Evolutionary conservation across 2,113 vertebrate genomes (phyloP).

Genomic region (Gallinago undulata): DNA sequence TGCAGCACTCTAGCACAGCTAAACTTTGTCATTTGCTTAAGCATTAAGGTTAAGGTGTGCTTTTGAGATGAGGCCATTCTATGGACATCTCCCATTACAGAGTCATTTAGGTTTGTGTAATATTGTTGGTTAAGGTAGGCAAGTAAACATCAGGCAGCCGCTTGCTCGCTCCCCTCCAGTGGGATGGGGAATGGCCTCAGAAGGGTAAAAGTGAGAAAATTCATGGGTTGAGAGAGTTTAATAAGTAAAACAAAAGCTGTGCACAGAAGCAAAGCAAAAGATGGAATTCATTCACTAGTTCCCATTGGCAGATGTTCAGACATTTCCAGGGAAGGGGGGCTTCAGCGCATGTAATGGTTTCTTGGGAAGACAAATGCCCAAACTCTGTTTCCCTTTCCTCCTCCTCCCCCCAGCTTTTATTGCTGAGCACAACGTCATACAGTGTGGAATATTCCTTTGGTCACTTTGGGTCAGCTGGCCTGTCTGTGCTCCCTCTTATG

Average conservation of each 20-base stretch:
- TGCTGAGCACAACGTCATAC: not conserved
- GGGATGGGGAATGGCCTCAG: not conserved
- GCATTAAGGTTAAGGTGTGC: not conserved
- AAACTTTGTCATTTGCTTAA: not conserved
- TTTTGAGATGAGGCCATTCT: not conserved
- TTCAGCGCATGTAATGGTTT: not conserved
- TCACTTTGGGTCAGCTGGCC: not conserved
- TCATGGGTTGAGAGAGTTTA: not conserved
- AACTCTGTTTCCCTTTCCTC: not conserved
- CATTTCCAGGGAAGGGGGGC: not conserved
- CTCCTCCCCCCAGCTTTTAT: not conserved
- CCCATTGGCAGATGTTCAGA: not conserved
- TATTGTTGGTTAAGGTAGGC: not conserved
- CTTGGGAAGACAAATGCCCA: not conserved
- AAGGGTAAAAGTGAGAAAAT: not conserved
- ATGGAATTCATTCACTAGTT: not conserved
- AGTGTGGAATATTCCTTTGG: not conserved
- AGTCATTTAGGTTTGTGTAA: not conserved
- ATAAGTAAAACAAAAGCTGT: not conserved
- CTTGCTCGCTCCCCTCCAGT: accelerated
- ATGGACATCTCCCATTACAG: not conserved
- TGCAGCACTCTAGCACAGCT: not conserved
- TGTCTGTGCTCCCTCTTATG: not conserved
- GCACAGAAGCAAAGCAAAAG: not conserved
- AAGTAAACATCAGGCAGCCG: accelerated